Percentiles rank a stretch among this genome's conserved stretches.
Evolutionary conservation across 2,888 invertebrate species (phyloP).

Genomic region (Apomyelois bistriatella): DNA sequence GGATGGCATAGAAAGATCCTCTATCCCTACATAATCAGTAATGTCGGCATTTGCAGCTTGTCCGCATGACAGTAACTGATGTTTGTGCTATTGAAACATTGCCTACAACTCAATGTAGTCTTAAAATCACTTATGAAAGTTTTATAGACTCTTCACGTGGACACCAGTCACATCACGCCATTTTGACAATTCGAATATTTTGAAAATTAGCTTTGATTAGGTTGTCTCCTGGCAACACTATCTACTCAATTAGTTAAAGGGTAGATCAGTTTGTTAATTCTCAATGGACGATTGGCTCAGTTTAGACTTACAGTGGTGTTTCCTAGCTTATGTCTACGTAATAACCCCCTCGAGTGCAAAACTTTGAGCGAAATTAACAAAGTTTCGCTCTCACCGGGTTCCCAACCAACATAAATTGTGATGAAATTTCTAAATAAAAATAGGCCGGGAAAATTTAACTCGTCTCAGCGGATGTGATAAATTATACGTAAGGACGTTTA

Average conservation of each 20-base stretch:
- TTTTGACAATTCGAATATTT: background rate
- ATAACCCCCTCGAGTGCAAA: slow-evolving; percentile 61
- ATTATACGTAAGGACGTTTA: background rate
- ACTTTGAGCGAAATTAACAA: slow-evolving; percentile 73
- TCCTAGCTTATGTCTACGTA: slow-evolving; percentile 36
- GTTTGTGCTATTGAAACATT: too few species aligned
- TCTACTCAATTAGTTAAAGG: background rate
- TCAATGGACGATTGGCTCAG: slow-evolving; percentile 17
- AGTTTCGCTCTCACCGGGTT: slow-evolving; percentile 54
- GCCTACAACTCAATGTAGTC: too few species aligned
- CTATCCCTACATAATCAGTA: too few species aligned
- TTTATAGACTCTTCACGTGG: too few species aligned
- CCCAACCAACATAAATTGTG: slow-evolving; percentile 62
- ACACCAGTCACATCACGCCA: too few species aligned
- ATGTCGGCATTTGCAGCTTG: too few species aligned
- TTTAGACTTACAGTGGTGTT: slow-evolving; percentile 14
- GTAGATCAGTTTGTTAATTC: slow-evolving; percentile 11
- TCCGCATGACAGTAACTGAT: too few species aligned
- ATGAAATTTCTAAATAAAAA: slow-evolving; percentile 51
- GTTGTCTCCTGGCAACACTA: background rate
- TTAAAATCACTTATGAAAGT: too few species aligned
- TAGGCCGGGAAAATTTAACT: slow-evolving; percentile 18
- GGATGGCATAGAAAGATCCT: too few species aligned
- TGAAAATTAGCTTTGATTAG: background rate
- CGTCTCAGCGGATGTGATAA: slow-evolving; percentile 4